Evolutionary conservation across 2,888 invertebrate species (phyloP).

Genomic region (Neocrepidodera transversa): DNA sequence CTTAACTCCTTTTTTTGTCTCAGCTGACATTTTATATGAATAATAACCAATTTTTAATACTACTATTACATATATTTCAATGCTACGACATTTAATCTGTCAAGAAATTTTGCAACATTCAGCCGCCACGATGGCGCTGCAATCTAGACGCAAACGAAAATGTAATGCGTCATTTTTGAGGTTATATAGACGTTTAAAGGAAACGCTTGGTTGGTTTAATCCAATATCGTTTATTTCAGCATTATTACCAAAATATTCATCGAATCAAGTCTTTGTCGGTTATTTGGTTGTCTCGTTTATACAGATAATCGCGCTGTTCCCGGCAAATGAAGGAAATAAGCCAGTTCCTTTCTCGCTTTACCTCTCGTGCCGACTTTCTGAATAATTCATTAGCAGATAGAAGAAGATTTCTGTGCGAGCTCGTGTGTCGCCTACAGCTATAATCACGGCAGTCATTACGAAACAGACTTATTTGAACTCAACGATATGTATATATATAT

Average conservation of each 20-base stretch:
- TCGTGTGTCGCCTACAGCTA: not conserved
- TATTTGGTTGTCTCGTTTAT: not conserved
- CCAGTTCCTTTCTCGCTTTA: not conserved
- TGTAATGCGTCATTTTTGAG: too few species aligned
- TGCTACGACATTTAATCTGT: too few species aligned
- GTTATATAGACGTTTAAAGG: too few species aligned
- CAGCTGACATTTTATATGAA: too few species aligned
- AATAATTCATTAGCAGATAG: constrained; percentile 5
- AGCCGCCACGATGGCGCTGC: too few species aligned
- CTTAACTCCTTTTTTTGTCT: too few species aligned
- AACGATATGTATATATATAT: not conserved
- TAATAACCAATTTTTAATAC: too few species aligned
- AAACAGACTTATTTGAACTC: not conserved
- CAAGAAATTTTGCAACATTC: too few species aligned
- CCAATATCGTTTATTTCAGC: not conserved
- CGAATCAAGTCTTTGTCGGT: not conserved
- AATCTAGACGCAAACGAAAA: too few species aligned
- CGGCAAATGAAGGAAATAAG: constrained; percentile 5
- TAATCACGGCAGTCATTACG: constrained; percentile 6
- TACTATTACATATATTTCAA: too few species aligned
- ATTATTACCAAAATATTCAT: not conserved
- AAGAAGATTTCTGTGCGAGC: not conserved
- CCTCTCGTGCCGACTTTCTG: not conserved
- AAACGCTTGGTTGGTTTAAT: too few species aligned
- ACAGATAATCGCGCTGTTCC: not conserved